Evolutionary conservation across 2,888 invertebrate genomes (phyloP), one percentile per base, ranked within the genome.

Genomic region (Cloeon dipterum): DNA sequence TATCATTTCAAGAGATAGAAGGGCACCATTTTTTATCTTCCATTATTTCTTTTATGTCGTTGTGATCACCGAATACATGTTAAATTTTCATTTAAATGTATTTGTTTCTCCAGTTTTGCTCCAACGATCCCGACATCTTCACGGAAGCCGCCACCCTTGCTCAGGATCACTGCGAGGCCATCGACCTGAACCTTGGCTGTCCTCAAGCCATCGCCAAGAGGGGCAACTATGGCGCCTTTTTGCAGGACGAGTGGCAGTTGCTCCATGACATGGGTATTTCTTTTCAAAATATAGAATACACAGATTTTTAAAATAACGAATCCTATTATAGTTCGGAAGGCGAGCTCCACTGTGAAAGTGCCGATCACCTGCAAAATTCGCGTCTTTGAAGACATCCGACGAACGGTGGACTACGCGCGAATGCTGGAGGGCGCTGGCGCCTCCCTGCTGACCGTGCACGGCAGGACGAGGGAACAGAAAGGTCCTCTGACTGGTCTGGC

Each of bases 331-430:
- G 82, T 86, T 13, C 63, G 59, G 46, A 68, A 68, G 5, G 64
- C 85, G 52, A 69, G 70, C 42, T 58, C 65, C 49, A 67, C 73
- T 43, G 65, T 86, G 5, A 64, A 68, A 42, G 66, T 94, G 39
- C 94, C 96, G 26, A 75, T 98, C n/a, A 91, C 93, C 13, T 94
- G 93, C 56, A 98, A 98, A 65, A 76, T 98, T 34, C 68, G 98
- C 46, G 70, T 93, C 42, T 93, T 91, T 61, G 72, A 81, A 38
- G 78, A 75, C 50, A 61, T 85, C 33, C 67, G 75, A 32, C 83
- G 75, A 54, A 91, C 96, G 0, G 68, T 96, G 14, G 58, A 71
- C 40, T 98, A 96, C 66, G 96, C 94, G 4, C 65, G 77, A 57
- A 86, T 93, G 86, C 58, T 98, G 43, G 93, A 94, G 59, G 61